Percentiles rank a stretch among this genome's conserved stretches.
Evolutionary conservation across 2,113 vertebrate species (phyloP).

Genomic region (Amphilophus citrinellus): DNA sequence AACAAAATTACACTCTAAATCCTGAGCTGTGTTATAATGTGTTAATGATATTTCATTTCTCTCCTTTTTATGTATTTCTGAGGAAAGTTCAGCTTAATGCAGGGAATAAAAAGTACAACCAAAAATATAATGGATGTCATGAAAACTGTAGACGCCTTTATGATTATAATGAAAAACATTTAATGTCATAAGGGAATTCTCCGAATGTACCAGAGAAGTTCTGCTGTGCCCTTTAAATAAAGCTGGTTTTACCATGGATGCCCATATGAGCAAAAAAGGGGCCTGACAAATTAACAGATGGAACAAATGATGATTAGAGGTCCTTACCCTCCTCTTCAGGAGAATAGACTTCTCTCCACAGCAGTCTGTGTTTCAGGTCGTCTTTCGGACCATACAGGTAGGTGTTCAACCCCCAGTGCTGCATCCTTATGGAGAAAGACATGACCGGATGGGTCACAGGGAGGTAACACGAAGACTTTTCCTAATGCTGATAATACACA

Average conservation of each 20-base stretch:
- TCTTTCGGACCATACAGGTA: conserved; percentile 90
- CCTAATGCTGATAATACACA: not conserved
- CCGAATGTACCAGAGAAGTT: not conserved
- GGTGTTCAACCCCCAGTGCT: conserved; percentile 84
- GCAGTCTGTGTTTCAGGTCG: conserved; percentile 88
- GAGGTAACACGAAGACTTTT: not conserved
- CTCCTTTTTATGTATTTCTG: not conserved
- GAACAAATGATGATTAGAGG: not conserved
- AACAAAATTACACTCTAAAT: not conserved
- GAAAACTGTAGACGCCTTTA: not conserved
- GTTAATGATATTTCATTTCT: not conserved
- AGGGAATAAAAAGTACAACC: not conserved
- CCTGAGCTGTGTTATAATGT: not conserved
- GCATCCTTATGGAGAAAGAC: conserved; percentile 77
- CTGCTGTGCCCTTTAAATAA: not conserved
- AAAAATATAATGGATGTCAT: not conserved
- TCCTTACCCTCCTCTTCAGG: conserved; percentile 86
- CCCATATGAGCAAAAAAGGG: not conserved
- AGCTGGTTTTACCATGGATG: not conserved
- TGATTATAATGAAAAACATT: not conserved
- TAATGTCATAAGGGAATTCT: not conserved
- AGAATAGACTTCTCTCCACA: conserved; percentile 90
- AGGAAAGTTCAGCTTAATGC: not conserved
- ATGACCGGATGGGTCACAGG: not conserved
- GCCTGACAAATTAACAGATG: not conserved